A percentile compares a stretch with the other conserved stretches of the same genome.
These are phyloP conservation scores for Chrysochloris asiatica DNA, from an alignment of 2,113 vertebrate genomes.

Conservation along the genomic window DNA sequence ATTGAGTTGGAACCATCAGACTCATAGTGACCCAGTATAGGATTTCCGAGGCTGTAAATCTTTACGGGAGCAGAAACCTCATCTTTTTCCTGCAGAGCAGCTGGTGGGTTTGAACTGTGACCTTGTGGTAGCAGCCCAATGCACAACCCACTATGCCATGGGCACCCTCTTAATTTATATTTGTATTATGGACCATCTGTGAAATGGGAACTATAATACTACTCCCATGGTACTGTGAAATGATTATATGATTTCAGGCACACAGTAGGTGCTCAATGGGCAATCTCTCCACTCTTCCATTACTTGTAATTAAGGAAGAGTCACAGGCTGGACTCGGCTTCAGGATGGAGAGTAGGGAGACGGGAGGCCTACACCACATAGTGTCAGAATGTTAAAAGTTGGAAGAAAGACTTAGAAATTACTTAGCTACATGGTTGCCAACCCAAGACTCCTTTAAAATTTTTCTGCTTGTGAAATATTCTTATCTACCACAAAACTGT, in stretches of 20 bases:
- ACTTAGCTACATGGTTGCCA: background rate
- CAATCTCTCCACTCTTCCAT: background rate
- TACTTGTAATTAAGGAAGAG: background rate
- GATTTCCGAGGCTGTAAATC: too few relatives aligned
- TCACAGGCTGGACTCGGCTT: background rate
- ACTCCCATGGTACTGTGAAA: background rate
- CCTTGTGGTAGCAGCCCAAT: too few relatives aligned
- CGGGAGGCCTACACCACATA: fast-evolving
- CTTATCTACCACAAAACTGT: background rate
- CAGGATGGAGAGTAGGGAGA: background rate
- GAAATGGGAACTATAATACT: background rate
- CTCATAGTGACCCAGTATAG: too few relatives aligned
- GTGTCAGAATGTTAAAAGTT: background rate
- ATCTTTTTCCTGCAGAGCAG: too few relatives aligned
- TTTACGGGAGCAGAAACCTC: too few relatives aligned
- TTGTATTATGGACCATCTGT: too few relatives aligned
- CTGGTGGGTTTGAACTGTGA: background rate
- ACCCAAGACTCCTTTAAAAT: conserved; percentile 6
- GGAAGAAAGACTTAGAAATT: background rate
- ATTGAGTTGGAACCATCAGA: too few relatives aligned
- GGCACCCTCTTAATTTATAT: too few relatives aligned
- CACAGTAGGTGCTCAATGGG: background rate
- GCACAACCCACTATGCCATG: too few relatives aligned
- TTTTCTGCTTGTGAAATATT: background rate
- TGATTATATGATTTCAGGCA: background rate